phyloP scores from a whole-genome alignment of 1,140 invertebrate species.

The Hormaphis cornu region DNA sequence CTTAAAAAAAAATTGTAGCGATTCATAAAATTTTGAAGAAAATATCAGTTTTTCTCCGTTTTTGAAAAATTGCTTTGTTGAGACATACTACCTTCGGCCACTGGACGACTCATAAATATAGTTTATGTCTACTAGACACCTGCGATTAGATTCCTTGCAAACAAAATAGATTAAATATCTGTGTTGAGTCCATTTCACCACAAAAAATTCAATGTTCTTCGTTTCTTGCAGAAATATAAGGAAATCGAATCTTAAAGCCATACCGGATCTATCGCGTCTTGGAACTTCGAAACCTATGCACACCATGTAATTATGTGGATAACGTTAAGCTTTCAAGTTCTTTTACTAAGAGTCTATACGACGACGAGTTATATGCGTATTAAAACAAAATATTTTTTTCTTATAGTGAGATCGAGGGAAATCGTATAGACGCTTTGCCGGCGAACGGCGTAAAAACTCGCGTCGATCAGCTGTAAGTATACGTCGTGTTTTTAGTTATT shows the following conservation, averaged over 20 bases:
- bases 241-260: background rate
- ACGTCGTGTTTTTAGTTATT: background rate
- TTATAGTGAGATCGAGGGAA: slow-evolving; percentile 50
- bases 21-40: no score
- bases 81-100: no score
- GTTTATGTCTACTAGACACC: no score
- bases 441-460: slow-evolving; percentile 46
- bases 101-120: no score
- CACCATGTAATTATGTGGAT: slow-evolving; percentile 13
- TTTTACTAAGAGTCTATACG: background rate
- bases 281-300: background rate
- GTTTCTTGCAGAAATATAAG: background rate
- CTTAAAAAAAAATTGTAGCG: no score
- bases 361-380: background rate
- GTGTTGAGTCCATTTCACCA: background rate
- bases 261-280: slow-evolving; percentile 5
- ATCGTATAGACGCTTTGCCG: slow-evolving; percentile 47
- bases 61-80: no score
- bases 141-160: no score
- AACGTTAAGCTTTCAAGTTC: background rate
- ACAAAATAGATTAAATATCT: background rate
- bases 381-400: background rate
- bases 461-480: slow-evolving; percentile 51
- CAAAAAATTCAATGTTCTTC: background rate
- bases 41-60: no score